Percentiles rank a stretch among this genome's conserved stretches.
These are phyloP conservation scores for Atlantisia rogersi DNA, from an alignment of 2,113 vertebrate genomes.

Conservation along the genomic window DNA sequence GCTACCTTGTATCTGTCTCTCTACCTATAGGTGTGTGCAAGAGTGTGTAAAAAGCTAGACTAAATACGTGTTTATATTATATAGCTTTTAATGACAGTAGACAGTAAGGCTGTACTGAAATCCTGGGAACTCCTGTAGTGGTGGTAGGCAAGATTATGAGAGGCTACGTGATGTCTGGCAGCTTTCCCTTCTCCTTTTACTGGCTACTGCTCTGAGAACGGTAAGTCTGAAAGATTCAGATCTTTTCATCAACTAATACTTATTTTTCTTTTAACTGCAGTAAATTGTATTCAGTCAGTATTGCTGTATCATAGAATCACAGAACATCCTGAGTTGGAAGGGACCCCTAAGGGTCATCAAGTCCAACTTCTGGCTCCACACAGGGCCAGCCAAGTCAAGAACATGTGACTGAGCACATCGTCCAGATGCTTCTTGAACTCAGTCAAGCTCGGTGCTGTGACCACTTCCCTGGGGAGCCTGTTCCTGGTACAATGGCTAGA, in stretches of 20 bases:
- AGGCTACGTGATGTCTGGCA: background rate
- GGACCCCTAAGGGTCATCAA: no score
- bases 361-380: no score
- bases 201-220: background rate
- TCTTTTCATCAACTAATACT: background rate
- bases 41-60: background rate
- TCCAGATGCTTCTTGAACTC: no score
- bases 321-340: no score
- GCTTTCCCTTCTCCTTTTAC: background rate
- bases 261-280: background rate
- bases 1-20: background rate
- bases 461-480: no score
- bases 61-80: background rate
- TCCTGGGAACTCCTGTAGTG: background rate
- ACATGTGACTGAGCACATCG: no score
- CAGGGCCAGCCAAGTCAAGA: no score
- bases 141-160: background rate
- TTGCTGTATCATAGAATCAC: background rate
- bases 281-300: background rate
- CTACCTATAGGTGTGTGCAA: background rate
- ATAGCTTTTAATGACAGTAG: background rate
- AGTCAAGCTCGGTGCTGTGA: no score
- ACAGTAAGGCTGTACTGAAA: background rate
- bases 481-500: background rate
- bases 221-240: background rate